Conservation (phyloP, 2,888 invertebrate genomes). For the Stenolophus ochropezus region DNA sequence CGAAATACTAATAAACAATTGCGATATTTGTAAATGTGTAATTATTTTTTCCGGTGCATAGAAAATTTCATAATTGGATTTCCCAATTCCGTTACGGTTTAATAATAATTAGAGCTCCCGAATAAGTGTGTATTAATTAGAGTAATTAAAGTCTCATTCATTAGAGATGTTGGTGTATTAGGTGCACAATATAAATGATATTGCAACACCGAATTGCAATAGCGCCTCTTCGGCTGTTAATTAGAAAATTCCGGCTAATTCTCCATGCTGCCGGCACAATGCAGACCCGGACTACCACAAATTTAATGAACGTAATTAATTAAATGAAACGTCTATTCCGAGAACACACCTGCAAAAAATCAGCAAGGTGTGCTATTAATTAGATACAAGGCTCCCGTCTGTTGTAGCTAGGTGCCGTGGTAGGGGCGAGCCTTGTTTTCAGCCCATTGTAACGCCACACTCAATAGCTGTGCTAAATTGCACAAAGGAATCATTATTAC, state of each 20-base stretch:
- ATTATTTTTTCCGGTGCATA: too few relatives aligned
- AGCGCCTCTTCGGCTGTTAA: slow-evolving; percentile 28
- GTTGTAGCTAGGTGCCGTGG: neutral
- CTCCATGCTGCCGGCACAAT: slow-evolving; percentile 40
- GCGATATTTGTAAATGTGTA: too few relatives aligned
- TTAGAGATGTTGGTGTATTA: neutral
- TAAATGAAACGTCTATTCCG: slow-evolving; percentile 47
- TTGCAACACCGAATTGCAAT: slow-evolving; percentile 26
- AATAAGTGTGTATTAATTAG: neutral
- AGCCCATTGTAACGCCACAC: neutral
- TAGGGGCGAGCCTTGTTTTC: neutral
- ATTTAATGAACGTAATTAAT: slow-evolving; percentile 49
- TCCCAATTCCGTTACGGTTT: neutral
- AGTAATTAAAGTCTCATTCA: neutral
- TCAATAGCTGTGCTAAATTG: neutral
- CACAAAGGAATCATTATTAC: neutral
- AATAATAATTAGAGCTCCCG: neutral
- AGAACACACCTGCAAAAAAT: slow-evolving; percentile 50
- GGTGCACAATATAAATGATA: slow-evolving; percentile 12
- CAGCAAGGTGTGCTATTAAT: slow-evolving; percentile 48
- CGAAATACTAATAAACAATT: too few relatives aligned
- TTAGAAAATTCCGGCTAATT: slow-evolving; percentile 48
- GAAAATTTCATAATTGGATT: neutral
- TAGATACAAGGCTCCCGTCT: slow-evolving; percentile 5
- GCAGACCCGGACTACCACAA: slow-evolving; percentile 27